Base-by-base conservation (phyloP, 2,113 vertebrate species). In the Syngnathus floridae region DNA sequence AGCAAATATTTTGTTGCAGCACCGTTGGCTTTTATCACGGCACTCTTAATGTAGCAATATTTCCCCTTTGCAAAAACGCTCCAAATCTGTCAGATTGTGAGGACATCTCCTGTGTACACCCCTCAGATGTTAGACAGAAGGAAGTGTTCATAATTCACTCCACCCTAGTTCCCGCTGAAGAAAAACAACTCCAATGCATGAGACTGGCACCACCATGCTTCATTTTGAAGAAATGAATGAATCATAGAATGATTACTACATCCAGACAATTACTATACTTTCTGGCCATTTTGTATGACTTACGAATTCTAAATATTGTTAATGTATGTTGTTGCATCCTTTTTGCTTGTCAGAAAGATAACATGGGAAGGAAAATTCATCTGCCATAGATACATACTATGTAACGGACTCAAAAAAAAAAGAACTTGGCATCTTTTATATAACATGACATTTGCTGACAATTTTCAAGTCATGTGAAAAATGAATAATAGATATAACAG, bases 401-500 rank as follows among this genome's bases (percentile, higher is more conserved):
- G 26, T 31, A 31, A 31, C 2, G 26, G 26, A 31, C 26, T 31
- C 22, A 22, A 31, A 31, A 31, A 31, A 31, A 31, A 31, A 31
- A 31, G 26, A 31, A 3, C 26, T 31, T 31, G 26, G 7, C 5
- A 48, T 10, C 16, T 48, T 48, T 4, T 48, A 19, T 6, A 17
- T 19, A 5, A 48, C 16, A 48, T 48, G 19, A 46, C 51, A 54
- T 26, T 52, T 52, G 19, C 5, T 22, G 11, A 3, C 51, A 26
- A 54, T 54, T 54, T 22, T 13, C 26, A 56, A 35, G 11, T 6
- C 54, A 56, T 56, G 13, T 56, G 26, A 56, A 56, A 35, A 56
- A 17, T 35, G 54, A 31, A 12, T 16, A 7, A 55, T 55, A 3
- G 54, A 51, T 21, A 51, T 79, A 49, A 66, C 43, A 74, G 41